Evolutionary conservation across 2,888 invertebrate genomes (phyloP).

Genomic region (Andrena minutula): DNA sequence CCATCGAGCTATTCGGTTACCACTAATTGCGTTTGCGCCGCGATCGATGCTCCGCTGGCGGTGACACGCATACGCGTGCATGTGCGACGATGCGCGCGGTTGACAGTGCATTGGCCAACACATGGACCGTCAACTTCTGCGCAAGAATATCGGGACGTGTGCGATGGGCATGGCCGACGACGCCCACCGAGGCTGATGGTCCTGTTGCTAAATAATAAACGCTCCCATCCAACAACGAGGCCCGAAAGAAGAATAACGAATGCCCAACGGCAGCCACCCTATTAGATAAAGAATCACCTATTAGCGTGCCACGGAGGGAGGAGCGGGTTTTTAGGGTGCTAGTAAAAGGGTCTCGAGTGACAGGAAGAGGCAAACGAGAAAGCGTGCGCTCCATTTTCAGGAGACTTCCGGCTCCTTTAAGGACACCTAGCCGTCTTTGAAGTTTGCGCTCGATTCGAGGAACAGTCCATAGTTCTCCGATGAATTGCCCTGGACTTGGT

Average conservation of each 20-base stretch:
- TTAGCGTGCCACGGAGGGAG: constrained; percentile 70
- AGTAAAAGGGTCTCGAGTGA: constrained; percentile 74
- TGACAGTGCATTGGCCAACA: neutral
- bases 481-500: neutral
- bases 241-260: constrained; percentile 58
- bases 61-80: constrained; percentile 20
- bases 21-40: neutral
- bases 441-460: constrained; percentile 1
- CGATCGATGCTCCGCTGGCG: constrained; percentile 30
- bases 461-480: neutral
- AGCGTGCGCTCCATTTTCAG: constrained; percentile 58
- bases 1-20: neutral
- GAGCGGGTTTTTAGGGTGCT: constrained; percentile 64
- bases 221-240: constrained; percentile 36
- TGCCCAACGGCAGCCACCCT: constrained; percentile 65
- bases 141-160: constrained; percentile 43
- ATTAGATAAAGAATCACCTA: constrained; percentile 74
- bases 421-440: constrained; percentile 38
- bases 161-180: constrained; percentile 50
- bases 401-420: constrained; percentile 65
- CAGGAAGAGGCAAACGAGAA: constrained; percentile 73
- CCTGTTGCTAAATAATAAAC: constrained; percentile 63
- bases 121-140: constrained; percentile 1
- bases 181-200: constrained; percentile 54
- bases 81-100: neutral